Percentiles rank a stretch among this genome's conserved stretches.
phyloP scores from a whole-genome alignment of 1,140 invertebrate species.

The Streblospio benedicti region DNA sequence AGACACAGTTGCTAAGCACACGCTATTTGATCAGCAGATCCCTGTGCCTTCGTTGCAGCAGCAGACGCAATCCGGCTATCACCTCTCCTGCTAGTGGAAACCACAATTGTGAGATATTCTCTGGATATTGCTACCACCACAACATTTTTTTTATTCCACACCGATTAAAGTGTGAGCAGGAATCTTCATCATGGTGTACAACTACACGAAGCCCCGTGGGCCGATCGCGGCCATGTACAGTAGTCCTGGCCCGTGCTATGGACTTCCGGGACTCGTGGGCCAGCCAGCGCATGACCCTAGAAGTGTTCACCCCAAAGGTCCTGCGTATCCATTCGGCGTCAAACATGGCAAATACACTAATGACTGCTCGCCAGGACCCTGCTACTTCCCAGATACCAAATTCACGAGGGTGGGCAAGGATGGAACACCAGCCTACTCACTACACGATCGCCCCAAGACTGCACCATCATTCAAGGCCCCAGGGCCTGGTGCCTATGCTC shows the following conservation, averaged over 20 bases:
- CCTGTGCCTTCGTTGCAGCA: too few species aligned
- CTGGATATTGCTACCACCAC: too few species aligned
- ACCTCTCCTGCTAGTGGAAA: too few species aligned
- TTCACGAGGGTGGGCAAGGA: conserved; percentile 34
- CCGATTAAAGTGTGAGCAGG: too few species aligned
- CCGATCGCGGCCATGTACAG: conserved; percentile 82
- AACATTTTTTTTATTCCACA: too few species aligned
- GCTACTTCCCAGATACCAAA: conserved; percentile 26
- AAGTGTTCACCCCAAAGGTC: conserved; percentile 36
- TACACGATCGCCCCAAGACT: conserved; percentile 27
- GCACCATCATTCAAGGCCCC: conserved; percentile 62
- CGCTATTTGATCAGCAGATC: too few species aligned
- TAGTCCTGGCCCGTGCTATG: conserved; percentile 68
- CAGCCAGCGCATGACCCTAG: conserved; percentile 38
- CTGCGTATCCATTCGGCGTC: conserved; percentile 39
- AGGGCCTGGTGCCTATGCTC: conserved; percentile 69
- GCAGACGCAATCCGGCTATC: too few species aligned
- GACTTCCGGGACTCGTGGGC: conserved; percentile 39
- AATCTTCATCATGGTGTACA: conserved; percentile 37
- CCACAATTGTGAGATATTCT: too few species aligned
- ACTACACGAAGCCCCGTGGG: conserved; percentile 67
- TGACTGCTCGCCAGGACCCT: conserved; percentile 36
- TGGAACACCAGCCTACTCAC: conserved; percentile 42
- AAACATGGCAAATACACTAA: conserved; percentile 36
- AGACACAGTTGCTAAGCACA: too few species aligned